phyloP scores from a whole-genome alignment of 92 coral and sea anemone genomes.

The Epizoanthus scotinus region DNA sequence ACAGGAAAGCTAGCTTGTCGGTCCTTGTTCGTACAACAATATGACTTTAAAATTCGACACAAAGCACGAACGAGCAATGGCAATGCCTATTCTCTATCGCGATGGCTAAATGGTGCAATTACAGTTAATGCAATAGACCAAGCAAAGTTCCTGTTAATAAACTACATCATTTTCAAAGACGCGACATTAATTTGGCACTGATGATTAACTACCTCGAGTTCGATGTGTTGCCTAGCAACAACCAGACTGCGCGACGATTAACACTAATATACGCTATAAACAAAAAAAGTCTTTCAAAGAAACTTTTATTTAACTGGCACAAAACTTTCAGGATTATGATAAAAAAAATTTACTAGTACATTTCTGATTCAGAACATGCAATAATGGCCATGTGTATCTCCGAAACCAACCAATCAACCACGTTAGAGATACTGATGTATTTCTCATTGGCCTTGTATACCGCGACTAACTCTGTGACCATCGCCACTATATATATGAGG shows the following conservation, averaged over 20 bases:
- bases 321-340: background rate
- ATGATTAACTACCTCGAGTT: conserved; percentile 48
- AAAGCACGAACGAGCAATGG: conserved; percentile 36
- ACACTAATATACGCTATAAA: background rate
- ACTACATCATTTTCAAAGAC: conserved; percentile 26
- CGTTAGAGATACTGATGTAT: background rate
- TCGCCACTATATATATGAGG: no score
- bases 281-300: background rate
- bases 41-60: no score
- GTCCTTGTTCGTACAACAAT: no score
- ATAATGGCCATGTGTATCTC: background rate
- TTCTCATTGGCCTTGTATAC: background rate
- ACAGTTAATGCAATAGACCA: conserved; percentile 6
- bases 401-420: background rate
- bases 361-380: background rate
- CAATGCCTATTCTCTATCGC: conserved; percentile 40
- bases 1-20: no score
- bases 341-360: background rate
- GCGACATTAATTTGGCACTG: conserved; percentile 17
- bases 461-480: no score
- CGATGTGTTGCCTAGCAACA: conserved; percentile 31
- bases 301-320: background rate
- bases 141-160: conserved; percentile 1
- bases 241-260: conserved; percentile 22
- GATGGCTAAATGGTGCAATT: conserved; percentile 21